These are phyloP conservation scores for Pristionchus entomophagus DNA, from an alignment of 2,888 invertebrate genomes.

Conservation along the genomic window DNA sequence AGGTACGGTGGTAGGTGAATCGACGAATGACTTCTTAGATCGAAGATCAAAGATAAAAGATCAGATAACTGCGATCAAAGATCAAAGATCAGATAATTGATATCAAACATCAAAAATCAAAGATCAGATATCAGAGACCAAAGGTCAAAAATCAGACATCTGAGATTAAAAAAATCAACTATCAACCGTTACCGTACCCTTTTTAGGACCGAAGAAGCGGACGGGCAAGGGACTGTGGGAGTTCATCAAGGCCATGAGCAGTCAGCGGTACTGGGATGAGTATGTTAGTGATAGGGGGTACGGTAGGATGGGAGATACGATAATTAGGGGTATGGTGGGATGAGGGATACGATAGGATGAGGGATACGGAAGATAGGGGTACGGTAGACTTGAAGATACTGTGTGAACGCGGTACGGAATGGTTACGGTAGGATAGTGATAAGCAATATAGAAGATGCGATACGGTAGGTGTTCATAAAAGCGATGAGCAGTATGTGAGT, in stretches of 20 bases:
- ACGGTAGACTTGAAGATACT: too few relatives aligned
- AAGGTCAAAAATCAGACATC: too few relatives aligned
- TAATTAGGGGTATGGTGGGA: neutral
- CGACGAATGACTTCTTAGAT: too few relatives aligned
- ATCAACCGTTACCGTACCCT: too few relatives aligned
- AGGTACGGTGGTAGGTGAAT: too few relatives aligned
- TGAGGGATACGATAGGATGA: neutral
- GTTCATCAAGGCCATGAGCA: constrained; percentile 14
- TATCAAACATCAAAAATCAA: neutral
- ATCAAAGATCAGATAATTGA: neutral
- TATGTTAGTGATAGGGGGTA: neutral
- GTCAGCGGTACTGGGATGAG: constrained; percentile 9
- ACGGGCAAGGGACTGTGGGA: constrained; percentile 11
- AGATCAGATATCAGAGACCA: too few relatives aligned
- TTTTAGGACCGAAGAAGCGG: constrained; percentile 17
- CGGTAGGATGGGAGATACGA: neutral
- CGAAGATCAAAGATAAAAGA: neutral
- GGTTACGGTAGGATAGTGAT: too few relatives aligned
- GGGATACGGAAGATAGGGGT: neutral
- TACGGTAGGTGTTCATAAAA: neutral
- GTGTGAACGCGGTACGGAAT: too few relatives aligned
- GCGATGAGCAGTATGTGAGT: too few relatives aligned
- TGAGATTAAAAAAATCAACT: too few relatives aligned
- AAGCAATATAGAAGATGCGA: neutral
- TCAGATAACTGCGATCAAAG: neutral